Conservation (phyloP, 2,888 invertebrate genomes). For the Anarsia innoxiella region DNA sequence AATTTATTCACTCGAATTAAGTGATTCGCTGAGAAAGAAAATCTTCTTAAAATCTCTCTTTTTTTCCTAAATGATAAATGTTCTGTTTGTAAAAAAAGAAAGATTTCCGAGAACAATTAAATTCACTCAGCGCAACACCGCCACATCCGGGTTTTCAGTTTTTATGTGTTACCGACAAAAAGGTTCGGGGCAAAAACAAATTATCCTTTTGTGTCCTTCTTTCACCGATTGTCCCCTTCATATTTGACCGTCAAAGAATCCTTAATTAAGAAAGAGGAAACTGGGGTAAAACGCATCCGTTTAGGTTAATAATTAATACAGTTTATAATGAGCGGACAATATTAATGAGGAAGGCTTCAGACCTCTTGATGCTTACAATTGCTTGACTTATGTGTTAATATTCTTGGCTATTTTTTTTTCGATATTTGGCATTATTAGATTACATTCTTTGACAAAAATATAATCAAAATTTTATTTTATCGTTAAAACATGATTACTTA, state of each 20-base stretch:
- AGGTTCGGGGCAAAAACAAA: conserved; percentile 34
- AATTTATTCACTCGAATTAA: no score
- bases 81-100: background rate
- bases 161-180: conserved; percentile 23
- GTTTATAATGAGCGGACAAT: conserved; percentile 7
- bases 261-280: conserved; percentile 20
- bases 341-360: no score
- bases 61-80: no score
- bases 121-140: conserved; percentile 30
- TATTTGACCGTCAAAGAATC: conserved; percentile 29
- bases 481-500: no score
- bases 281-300: conserved; percentile 15
- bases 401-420: no score
- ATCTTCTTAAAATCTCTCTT: no score
- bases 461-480: no score
- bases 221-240: conserved; percentile 28
- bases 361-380: no score
- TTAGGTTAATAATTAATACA: conserved; percentile 16
- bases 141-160: conserved; percentile 20
- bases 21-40: no score
- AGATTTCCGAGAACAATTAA: conserved; percentile 29
- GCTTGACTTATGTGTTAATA: no score
- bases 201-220: conserved; percentile 32
- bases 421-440: no score
- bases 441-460: no score